Conservation (phyloP, 30 jellyfish, hydroid and myxozoan species). For the Aurelia sp. region DNA sequence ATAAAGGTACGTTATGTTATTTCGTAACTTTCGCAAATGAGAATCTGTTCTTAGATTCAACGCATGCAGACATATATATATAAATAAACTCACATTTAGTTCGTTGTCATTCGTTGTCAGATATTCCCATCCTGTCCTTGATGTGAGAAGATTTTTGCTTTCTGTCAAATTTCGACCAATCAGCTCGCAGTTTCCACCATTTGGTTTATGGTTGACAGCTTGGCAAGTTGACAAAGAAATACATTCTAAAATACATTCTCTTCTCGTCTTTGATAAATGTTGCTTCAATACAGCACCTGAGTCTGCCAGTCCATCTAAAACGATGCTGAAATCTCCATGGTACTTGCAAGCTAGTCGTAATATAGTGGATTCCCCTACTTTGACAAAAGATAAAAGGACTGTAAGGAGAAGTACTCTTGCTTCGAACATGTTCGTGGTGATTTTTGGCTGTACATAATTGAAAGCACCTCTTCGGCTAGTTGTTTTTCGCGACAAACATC, state of each 20-base stretch:
- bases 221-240: conserved; percentile 3
- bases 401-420: too few relatives aligned
- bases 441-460: too few relatives aligned
- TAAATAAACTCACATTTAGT: conserved; percentile 4
- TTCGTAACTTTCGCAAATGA: too few relatives aligned
- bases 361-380: background rate
- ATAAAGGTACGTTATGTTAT: too few relatives aligned
- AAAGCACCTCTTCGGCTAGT: too few relatives aligned
- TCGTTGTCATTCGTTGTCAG: conserved; percentile 36
- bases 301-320: background rate
- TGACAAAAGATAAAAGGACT: too few relatives aligned
- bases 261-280: background rate
- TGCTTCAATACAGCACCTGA: conserved; percentile 24
- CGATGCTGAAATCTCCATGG: conserved; percentile 33
- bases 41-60: too few relatives aligned
- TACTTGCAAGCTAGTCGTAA: background rate
- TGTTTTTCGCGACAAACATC: too few relatives aligned
- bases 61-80: background rate
- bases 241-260: conserved; percentile 33
- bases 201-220: conserved; percentile 22
- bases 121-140: conserved; percentile 30
- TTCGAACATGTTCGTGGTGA: too few relatives aligned
- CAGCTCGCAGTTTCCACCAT: conserved; percentile 40
- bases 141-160: background rate
- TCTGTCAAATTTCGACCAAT: conserved; percentile 23